Evolutionary conservation across 2,888 invertebrate species (phyloP).

Genomic region (Hydriomena furcata): DNA sequence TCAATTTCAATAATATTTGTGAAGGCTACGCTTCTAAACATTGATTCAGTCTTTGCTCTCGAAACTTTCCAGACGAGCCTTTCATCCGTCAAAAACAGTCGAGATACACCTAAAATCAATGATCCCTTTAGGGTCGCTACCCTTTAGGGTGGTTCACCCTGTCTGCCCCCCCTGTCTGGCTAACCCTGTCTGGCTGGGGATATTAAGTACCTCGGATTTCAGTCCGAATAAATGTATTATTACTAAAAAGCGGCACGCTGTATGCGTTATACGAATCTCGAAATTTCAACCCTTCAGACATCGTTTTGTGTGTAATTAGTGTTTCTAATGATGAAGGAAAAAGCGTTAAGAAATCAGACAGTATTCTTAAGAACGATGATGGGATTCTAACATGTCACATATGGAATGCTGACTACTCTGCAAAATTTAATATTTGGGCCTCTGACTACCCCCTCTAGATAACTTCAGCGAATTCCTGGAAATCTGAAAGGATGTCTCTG

Average conservation of each 20-base stretch:
- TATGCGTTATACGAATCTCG: neutral
- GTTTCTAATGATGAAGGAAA: neutral
- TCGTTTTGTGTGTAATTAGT: neutral
- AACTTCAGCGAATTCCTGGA: too few relatives aligned
- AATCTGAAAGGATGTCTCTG: too few relatives aligned
- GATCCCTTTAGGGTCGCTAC: conserved; percentile 4
- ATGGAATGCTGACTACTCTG: too few relatives aligned
- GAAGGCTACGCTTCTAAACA: too few relatives aligned
- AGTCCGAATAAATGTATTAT: neutral
- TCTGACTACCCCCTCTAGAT: too few relatives aligned
- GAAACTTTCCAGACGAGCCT: neutral
- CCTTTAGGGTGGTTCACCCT: too few relatives aligned
- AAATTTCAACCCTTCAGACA: neutral
- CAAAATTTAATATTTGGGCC: too few relatives aligned
- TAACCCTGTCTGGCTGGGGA: conserved; percentile 1
- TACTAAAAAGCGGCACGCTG: neutral
- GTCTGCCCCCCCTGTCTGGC: conserved; percentile 2
- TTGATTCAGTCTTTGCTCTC: too few relatives aligned
- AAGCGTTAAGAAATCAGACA: too few relatives aligned
- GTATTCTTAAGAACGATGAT: too few relatives aligned
- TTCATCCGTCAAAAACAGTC: neutral
- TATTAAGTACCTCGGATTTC: neutral
- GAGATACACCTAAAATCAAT: neutral
- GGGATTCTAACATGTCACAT: too few relatives aligned
- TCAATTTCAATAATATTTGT: too few relatives aligned